Evolutionary conservation across 2,113 vertebrate species (phyloP).

Genomic region (Accipiter cooperii): DNA sequence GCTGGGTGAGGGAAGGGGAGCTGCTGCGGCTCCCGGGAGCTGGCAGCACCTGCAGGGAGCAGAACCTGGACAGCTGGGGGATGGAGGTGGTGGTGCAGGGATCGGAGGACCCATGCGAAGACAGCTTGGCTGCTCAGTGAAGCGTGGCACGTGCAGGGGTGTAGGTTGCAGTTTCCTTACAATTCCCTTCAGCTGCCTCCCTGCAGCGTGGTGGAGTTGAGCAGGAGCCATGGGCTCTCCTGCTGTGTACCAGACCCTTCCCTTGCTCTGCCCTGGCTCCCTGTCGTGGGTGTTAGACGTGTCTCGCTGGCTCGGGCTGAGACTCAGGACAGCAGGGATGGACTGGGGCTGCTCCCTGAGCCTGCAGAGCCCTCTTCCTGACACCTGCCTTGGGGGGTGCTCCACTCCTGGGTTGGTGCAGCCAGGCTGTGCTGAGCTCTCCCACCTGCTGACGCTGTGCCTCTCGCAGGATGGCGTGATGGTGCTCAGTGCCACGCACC

Average conservation of each 20-base stretch:
- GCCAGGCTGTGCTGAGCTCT: neutral
- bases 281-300: rapidly evolving
- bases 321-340: neutral
- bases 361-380: neutral
- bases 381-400: neutral
- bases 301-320: neutral
- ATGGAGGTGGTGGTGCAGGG: neutral
- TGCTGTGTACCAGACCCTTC: neutral
- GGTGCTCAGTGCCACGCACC: slow-evolving; percentile 96
- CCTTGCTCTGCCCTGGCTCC: neutral
- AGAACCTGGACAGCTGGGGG: rapidly evolving
- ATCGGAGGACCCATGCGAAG: rapidly evolving
- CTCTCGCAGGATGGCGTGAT: slow-evolving; percentile 88
- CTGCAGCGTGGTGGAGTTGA: rapidly evolving
- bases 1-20: neutral
- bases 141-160: rapidly evolving
- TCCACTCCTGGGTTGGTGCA: rapidly evolving
- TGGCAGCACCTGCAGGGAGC: neutral
- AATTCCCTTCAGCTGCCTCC: neutral
- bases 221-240: neutral
- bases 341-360: neutral
- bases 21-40: neutral
- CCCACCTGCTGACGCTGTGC: neutral
- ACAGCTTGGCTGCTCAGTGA: neutral
- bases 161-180: neutral